Percentiles rank a stretch among this genome's conserved stretches.
phyloP scores from a whole-genome alignment of 2,113 vertebrate species.

The Ibidorhyncha struthersii region DNA sequence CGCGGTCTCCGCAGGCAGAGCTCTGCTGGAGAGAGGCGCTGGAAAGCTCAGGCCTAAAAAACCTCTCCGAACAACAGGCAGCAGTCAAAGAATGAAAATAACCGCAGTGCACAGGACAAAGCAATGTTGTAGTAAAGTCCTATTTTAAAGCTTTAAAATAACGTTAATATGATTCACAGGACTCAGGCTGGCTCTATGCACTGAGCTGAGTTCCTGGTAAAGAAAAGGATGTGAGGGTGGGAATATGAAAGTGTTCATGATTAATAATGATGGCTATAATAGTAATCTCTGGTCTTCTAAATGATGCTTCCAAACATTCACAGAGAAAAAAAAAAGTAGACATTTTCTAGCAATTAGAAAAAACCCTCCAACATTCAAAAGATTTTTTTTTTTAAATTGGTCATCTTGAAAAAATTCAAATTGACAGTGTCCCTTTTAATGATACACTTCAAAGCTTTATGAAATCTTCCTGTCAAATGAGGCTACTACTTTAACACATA shows the following conservation, averaged over 20 bases:
- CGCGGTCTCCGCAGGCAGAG: background rate
- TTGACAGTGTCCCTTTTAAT: conserved; percentile 2
- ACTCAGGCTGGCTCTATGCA: background rate
- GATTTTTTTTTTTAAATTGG: background rate
- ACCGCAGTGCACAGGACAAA: background rate
- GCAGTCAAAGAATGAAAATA: background rate
- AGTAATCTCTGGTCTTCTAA: background rate
- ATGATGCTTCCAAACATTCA: background rate
- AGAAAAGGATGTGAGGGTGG: background rate
- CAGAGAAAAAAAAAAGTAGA: background rate
- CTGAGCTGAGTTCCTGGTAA: background rate
- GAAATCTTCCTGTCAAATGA: conserved; percentile 30
- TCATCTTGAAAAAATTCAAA: conserved; percentile 35
- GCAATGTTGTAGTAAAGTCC: background rate
- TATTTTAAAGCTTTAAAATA: background rate
- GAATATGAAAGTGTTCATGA: background rate
- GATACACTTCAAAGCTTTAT: conserved; percentile 24
- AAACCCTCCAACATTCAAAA: background rate
- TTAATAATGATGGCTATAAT: background rate
- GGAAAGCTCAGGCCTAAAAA: background rate
- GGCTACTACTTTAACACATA: conserved; percentile 18
- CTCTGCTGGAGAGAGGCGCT: background rate
- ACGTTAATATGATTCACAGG: background rate
- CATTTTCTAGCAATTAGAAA: background rate
- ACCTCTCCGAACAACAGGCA: background rate